Evolutionary conservation across 2,113 vertebrate species (phyloP).

Genomic region (Eulemur rufifrons): DNA sequence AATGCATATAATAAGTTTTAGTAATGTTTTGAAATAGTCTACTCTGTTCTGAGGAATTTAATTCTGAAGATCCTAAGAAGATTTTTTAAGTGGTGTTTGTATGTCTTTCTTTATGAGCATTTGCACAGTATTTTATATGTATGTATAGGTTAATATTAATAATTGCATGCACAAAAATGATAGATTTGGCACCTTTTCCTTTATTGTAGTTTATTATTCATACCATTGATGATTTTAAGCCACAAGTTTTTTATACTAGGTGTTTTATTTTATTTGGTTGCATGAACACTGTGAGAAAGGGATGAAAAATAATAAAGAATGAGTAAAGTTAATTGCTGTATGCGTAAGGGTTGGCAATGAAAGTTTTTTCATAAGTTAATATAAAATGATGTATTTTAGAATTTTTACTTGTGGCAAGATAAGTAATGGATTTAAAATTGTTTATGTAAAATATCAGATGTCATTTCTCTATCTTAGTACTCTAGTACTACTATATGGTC

Average conservation of each 20-base stretch:
- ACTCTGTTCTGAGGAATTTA: neutral
- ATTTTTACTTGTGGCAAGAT: slow-evolving; percentile 36
- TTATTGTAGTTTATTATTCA: neutral
- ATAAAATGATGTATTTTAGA: slow-evolving; percentile 51
- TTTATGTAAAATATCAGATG: neutral
- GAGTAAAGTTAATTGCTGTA: slow-evolving; percentile 38
- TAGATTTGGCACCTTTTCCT: neutral
- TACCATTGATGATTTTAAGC: neutral
- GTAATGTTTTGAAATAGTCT: neutral
- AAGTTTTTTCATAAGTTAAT: slow-evolving; percentile 62
- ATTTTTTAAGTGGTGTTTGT: neutral
- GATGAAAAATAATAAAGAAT: neutral
- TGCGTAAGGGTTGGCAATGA: neutral
- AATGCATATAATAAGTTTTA: neutral
- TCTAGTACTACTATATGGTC: neutral
- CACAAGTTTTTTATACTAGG: neutral
- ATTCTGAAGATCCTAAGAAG: neutral
- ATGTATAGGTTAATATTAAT: neutral
- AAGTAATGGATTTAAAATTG: neutral
- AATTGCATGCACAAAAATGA: neutral
- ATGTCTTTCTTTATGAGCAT: neutral
- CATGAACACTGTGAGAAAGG: slow-evolving; percentile 6
- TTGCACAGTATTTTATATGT: neutral
- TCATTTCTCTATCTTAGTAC: neutral
- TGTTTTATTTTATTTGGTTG: slow-evolving; percentile 48